Evolutionary conservation across 1,140 invertebrate species (phyloP), one percentile per base, ranked within the genome.

Genomic region (Aphidius gifuensis): DNA sequence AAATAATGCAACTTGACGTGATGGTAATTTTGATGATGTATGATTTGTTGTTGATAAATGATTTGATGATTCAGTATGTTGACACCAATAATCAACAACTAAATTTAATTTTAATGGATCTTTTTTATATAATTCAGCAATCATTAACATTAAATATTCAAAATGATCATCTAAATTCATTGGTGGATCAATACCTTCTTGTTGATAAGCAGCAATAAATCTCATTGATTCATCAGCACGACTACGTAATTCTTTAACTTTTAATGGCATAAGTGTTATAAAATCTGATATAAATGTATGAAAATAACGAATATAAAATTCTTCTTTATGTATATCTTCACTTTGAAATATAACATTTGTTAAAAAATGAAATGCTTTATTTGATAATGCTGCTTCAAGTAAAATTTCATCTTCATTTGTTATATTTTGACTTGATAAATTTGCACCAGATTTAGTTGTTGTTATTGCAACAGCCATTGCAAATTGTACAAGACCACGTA

Each of bases 221-320:
- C 92, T 85, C 21, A 93, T 92, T 1, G 90, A 88, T 79, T 98
- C 95, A 76, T 97, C 94, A 0, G 93, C 94, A 67, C 90, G 84
- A 68, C 88, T 90, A 49, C 90, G 80, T 50, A 95, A 77, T 73
- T 93, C 92, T 75, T 92, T 92, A 0, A 91, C 87, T 81, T 97
- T 97, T 43, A 94, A 82, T 44, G 96, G 94, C 92, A 97, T 94
- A 44, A 92, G 83, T 53, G 93, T 87, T 58, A 98, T 94, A 68
- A 98, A 97, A 76, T 98, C 95, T 1, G 92, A 94, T 50, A 98
- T 84, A 2, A 98, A 74, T 9, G 85, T 85, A 75, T 98, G 96
- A 44, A 97, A 83, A 56, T 92, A 85, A 48, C 90, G 85, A 66
- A 93, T 81, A 69, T 94, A 93, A 75, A 94, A 96, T 74, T 91